A percentile compares a stretch with the other conserved stretches of the same genome.
Conservation (phyloP, 2,888 invertebrate genomes). For the Apomyelois bistriatella region DNA sequence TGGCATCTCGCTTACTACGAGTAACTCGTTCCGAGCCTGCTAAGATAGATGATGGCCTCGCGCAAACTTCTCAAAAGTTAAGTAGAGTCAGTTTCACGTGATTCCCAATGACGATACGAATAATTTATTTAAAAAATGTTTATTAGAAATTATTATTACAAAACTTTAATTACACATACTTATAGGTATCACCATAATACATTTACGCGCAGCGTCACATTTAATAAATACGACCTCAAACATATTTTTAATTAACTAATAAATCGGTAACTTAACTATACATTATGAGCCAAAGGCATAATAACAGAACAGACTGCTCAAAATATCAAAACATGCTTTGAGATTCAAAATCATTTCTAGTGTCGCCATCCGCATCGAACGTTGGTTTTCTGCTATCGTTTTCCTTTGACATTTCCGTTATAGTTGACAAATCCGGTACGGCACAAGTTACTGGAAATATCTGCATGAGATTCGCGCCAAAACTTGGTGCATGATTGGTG, state of each 20-base stretch:
- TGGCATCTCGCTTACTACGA: too few species aligned
- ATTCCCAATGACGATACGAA: too few species aligned
- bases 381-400: conserved; percentile 39
- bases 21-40: too few species aligned
- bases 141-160: not conserved
- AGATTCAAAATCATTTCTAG: conserved; percentile 32
- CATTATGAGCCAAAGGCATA: not conserved
- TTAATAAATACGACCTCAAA: not conserved
- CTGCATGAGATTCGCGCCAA: conserved; percentile 49
- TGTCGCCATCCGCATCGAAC: conserved; percentile 28
- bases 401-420: conserved; percentile 61
- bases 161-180: not conserved
- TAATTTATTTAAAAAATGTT: too few species aligned
- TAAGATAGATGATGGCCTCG: too few species aligned
- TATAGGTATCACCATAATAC: not conserved
- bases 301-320: not conserved
- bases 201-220: not conserved
- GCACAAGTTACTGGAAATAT: conserved; percentile 60
- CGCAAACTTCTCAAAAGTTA: too few species aligned
- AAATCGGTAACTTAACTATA: too few species aligned
- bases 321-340: conserved; percentile 23
- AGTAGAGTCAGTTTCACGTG: too few species aligned
- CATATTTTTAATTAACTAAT: too few species aligned
- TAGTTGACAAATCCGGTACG: conserved; percentile 63
- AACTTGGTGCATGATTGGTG: conserved; percentile 19